Evolutionary conservation across 2,888 invertebrate genomes (phyloP), one percentile per base, ranked within the genome.

Genomic region (Idaea straminata): DNA sequence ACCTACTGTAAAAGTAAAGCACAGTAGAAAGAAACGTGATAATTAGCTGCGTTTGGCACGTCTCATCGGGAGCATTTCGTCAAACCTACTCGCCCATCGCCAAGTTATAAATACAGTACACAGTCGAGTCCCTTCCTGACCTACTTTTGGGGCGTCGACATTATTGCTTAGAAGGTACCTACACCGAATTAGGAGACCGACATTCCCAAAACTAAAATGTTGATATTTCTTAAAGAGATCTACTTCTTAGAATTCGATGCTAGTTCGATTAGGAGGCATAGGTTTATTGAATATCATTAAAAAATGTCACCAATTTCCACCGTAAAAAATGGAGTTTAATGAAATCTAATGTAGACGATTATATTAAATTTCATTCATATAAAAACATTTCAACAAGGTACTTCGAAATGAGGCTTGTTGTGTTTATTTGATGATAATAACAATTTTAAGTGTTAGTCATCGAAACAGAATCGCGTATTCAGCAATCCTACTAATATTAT

Each of bases 101-200:
- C 73, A 69, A 59, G 68, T 72, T 81, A 82, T 81, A 80, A 79
- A 83, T 83, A 85, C 76, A 73, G 71, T 59, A 59, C 34, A 59
- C 71, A 73, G 74, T 76, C 76, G 77, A 80, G 77, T 70, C 79
- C 59, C 59, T 59, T 77, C 66, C 75, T 83, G 84, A 84, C 85
- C 85, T 72, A 85, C 74, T 82, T 84, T 63, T 73, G 65, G 83
- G 82, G 81, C 84, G 77, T 76, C 77, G 84, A 82, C 79, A 79
- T 71, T 34, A 25, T 34, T 47, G 47, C 47, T 47, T 47, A 13
- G 47, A 47, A 47, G 47, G 47, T 13, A 47, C n/a, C n/a, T n/a
- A n/a, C 47, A 47, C 4, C 47, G 47, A 47, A 47, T 47, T 47
- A 47, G 47, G 13, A 47, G 47, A 47, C 47, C 10, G 59, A 59